These are phyloP conservation scores for Melanostigma gelatinosum DNA, from an alignment of 2,113 vertebrate genomes.

Conservation along the genomic window DNA sequence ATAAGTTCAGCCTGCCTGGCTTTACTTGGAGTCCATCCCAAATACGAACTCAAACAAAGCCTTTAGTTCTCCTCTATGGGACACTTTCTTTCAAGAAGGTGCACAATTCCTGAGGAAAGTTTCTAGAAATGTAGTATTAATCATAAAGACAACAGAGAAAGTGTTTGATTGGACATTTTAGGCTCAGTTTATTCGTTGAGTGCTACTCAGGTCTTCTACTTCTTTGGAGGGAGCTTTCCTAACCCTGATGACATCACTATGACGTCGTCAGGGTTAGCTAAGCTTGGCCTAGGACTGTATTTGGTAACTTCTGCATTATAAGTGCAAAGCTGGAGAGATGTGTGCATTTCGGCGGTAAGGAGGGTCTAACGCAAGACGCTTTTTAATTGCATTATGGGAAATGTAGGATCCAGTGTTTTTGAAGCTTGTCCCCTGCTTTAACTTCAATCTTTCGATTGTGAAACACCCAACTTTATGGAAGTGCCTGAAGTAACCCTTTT, in stretches of 20 bases:
- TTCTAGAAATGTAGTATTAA: neutral
- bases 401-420: neutral
- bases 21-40: conserved; percentile 50
- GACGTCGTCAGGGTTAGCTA: neutral
- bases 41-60: conserved; percentile 17
- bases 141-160: neutral
- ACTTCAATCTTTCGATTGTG: neutral
- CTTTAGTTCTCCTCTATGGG: neutral
- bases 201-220: neutral
- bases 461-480: neutral
- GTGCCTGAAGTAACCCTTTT: neutral
- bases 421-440: neutral
- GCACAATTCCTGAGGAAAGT: neutral
- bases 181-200: neutral
- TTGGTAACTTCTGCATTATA: neutral
- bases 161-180: neutral
- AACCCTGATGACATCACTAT: neutral
- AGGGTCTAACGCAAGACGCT: neutral
- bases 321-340: neutral
- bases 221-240: neutral
- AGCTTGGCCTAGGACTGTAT: neutral
- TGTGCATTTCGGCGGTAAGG: neutral
- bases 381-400: neutral
- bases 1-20: conserved; percentile 46
- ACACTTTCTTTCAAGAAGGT: neutral